Percentiles rank a stretch among this genome's conserved stretches.
phyloP scores from a whole-genome alignment of 1,140 invertebrate genomes.

The Dolichoris vasculosae region DNA sequence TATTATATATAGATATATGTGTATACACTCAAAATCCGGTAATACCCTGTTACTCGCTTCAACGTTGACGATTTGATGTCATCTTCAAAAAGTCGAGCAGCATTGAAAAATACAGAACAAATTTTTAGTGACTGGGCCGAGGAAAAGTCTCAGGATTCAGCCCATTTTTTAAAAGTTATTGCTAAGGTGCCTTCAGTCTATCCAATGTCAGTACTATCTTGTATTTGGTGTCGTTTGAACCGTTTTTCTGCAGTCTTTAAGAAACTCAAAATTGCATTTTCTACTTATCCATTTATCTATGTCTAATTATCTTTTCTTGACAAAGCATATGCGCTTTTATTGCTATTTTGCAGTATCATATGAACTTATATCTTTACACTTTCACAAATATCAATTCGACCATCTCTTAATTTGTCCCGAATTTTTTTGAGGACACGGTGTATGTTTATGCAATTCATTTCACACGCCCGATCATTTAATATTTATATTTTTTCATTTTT shows the following conservation, averaged over 20 bases:
- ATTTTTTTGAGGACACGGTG: constrained; percentile 16
- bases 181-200: constrained; percentile 76
- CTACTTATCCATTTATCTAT: constrained; percentile 23
- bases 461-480: constrained; percentile 24
- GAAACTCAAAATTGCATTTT: constrained; percentile 50
- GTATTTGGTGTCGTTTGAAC: constrained; percentile 76
- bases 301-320: background rate
- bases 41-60: constrained; percentile 29
- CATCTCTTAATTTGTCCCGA: background rate
- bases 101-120: constrained; percentile 1
- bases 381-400: constrained; percentile 16
- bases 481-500: constrained; percentile 39
- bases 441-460: constrained; percentile 11
- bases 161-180: constrained; percentile 71
- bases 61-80: background rate
- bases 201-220: constrained; percentile 76
- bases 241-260: constrained; percentile 73
- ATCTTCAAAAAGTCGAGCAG: constrained; percentile 29
- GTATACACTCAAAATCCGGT: constrained; percentile 13
- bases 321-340: background rate
- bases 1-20: constrained; percentile 13
- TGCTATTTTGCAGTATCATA: constrained; percentile 17
- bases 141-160: constrained; percentile 41
- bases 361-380: constrained; percentile 12
- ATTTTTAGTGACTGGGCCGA: constrained; percentile 58